Evolutionary conservation across 2,113 vertebrate species (phyloP), one percentile per base, ranked within the genome.

Genomic region (Kryptolebias marmoratus): DNA sequence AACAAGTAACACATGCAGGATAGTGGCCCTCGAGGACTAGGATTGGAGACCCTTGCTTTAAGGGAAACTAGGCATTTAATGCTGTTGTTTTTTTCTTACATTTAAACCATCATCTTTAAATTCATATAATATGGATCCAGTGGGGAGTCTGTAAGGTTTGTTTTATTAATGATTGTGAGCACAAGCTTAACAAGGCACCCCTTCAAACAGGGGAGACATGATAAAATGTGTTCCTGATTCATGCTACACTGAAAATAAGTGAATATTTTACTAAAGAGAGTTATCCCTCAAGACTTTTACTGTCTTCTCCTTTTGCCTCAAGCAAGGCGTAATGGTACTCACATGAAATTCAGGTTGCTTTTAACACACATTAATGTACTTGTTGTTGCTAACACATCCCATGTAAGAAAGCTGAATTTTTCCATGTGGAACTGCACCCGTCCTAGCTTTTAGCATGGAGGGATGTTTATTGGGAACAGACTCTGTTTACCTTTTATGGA

Each of bases 381-480:
- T 44, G 54, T 58, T 76, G 14, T 53, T 59, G 11, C 5, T 73
- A 63, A 73, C 68, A n/a, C 42, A 69, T 64, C 44, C 60, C 55
- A 77, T 61, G 36, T 62, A 56, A 61, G 39, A 68, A 84, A 77
- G 31, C 27, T 22, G 22, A 12, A 16, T 77, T 64, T 30, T 52
- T 68, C 50, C 8, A 27, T 27, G 22, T 63, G 30, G 45, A 81
- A 64, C 64, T 73, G 44, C 18, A 36, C 36, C 39, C 12, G n/a
- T 53, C 57, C 18, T 5, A 49, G 36, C 47, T 52, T 62, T 81
- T 22, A 66, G 52, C 49, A 57, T 70, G 55, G 63, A 70, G 55
- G 57, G 30, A 45, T 61, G 31, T 77, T 82, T 81, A 81, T 71
- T 79, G 44, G 63, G 47, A 81, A 52, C 66, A 79, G 64, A 68